A percentile compares a stretch with the other conserved stretches of the same genome.
Conservation (phyloP, 2,888 invertebrate genomes). For the Dorcus hopei region DNA sequence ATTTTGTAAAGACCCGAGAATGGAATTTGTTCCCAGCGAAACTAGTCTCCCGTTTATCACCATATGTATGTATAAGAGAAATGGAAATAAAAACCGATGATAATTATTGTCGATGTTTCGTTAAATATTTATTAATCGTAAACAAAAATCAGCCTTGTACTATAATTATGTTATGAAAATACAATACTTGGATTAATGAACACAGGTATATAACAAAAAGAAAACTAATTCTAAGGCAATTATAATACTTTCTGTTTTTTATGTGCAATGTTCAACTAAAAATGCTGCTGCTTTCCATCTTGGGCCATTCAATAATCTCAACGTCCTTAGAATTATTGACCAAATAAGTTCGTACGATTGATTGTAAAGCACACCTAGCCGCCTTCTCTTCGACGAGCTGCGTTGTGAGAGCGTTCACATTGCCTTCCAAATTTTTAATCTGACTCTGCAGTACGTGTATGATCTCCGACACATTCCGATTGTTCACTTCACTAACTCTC, state of each 20-base stretch:
- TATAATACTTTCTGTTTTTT: background rate
- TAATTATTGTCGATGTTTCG: no score
- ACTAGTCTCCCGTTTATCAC: no score
- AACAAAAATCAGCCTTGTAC: no score
- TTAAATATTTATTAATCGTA: no score
- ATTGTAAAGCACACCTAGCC: conserved; percentile 43
- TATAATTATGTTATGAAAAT: no score
- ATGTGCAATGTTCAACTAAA: no score
- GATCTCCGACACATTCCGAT: conserved; percentile 26
- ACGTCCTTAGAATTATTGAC: conserved; percentile 39
- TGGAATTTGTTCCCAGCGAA: no score
- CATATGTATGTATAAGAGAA: no score
- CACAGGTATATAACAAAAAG: background rate
- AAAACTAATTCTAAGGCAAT: no score
- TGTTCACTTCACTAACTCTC: conserved; percentile 16
- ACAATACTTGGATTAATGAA: no score
- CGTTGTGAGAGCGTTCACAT: conserved; percentile 39
- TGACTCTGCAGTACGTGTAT: conserved; percentile 31
- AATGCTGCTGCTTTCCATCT: background rate
- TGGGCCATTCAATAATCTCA: conserved; percentile 44
- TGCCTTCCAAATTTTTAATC: conserved; percentile 43
- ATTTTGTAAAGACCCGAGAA: no score
- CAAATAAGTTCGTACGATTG: conserved; percentile 38
- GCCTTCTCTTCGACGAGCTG: conserved; percentile 45
- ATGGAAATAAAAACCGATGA: no score